phyloP scores from a whole-genome alignment of 2,888 invertebrate species.

The Coleophora deauratella region DNA sequence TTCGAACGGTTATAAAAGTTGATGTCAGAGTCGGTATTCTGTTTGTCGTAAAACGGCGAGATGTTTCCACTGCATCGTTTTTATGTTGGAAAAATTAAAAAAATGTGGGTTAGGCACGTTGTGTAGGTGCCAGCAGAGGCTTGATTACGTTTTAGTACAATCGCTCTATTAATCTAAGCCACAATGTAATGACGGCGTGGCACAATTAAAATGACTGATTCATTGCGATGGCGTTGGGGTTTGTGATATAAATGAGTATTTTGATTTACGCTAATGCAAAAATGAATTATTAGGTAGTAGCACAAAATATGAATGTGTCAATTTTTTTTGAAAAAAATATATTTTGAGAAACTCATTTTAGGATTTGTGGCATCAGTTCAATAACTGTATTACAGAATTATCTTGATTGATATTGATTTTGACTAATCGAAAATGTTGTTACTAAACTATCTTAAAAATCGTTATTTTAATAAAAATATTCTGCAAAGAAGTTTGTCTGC shows the following conservation, averaged over 20 bases:
- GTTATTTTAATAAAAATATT: too few relatives aligned
- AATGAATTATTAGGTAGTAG: too few relatives aligned
- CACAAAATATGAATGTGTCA: too few relatives aligned
- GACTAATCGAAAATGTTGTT: too few relatives aligned
- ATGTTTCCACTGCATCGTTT: slow-evolving; percentile 46
- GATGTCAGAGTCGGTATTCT: slow-evolving; percentile 67
- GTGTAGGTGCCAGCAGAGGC: not conserved
- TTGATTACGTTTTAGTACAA: slow-evolving; percentile 20
- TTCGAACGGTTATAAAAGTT: slow-evolving; percentile 72
- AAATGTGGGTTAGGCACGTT: slow-evolving; percentile 13
- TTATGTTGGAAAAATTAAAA: slow-evolving; percentile 2
- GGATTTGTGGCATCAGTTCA: too few relatives aligned
- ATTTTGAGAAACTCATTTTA: too few relatives aligned
- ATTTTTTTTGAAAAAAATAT: too few relatives aligned
- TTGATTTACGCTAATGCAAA: slow-evolving; percentile 38
- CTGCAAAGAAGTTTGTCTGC: too few relatives aligned
- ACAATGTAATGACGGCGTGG: slow-evolving; percentile 30
- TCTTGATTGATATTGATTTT: too few relatives aligned
- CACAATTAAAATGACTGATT: slow-evolving; percentile 55
- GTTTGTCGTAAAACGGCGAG: slow-evolving; percentile 67
- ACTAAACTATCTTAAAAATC: too few relatives aligned
- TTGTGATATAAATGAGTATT: slow-evolving; percentile 30
- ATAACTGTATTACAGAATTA: too few relatives aligned
- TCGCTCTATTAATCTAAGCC: slow-evolving; percentile 40
- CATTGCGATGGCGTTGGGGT: slow-evolving; percentile 39